Conservation (phyloP, 2,113 vertebrate genomes). For the Chauna torquata region DNA sequence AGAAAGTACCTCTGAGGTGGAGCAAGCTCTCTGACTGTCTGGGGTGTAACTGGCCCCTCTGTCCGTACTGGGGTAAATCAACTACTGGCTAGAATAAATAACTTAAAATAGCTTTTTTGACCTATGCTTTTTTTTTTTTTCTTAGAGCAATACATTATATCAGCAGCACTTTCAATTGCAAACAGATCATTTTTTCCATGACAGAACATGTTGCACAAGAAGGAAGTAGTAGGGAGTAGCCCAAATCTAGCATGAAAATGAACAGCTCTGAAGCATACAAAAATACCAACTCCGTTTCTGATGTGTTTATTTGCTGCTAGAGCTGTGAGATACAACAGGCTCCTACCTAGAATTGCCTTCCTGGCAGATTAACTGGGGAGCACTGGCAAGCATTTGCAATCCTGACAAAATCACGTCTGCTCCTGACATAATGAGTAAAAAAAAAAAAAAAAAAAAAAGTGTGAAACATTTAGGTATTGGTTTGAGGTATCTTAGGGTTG, state of each 20-base stretch:
- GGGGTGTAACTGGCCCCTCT: not conserved
- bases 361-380: not conserved
- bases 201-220: not conserved
- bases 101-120: not conserved
- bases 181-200: not conserved
- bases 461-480: not conserved
- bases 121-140: not conserved
- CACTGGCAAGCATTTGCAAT: not conserved
- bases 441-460: not conserved
- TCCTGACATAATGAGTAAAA: not conserved
- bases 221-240: not conserved
- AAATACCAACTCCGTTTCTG: not conserved
- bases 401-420: not conserved
- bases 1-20: not conserved
- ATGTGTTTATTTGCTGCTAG: constrained; percentile 1
- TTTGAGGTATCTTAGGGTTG: not conserved
- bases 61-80: not conserved
- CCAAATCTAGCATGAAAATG: constrained; percentile 10
- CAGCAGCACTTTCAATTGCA: not conserved
- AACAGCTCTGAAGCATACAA: not conserved
- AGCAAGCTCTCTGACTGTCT: not conserved
- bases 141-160: not conserved
- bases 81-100: not conserved
- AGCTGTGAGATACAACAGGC: not conserved
- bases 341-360: not conserved